Evolutionary conservation across 2,113 vertebrate species (phyloP), one percentile per base, ranked within the genome.

Genomic region (Mesitornis unicolor): DNA sequence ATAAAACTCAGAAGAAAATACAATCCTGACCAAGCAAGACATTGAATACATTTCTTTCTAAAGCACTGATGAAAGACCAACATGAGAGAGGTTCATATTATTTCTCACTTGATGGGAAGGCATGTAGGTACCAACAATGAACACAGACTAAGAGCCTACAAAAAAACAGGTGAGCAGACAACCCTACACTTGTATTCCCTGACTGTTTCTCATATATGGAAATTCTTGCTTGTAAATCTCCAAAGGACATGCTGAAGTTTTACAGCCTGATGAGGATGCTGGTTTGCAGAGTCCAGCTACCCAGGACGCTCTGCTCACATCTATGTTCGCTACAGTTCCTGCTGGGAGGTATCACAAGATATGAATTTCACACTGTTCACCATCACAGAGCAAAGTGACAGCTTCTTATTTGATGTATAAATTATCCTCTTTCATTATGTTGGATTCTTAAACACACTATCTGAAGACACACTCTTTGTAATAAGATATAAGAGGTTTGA

Each of bases 321-420:
- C 63, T 36, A 13, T 19, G 19, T 57, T 93, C 61, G 67, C 57
- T 50, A 29, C 13, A 26, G 36, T 29, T 94, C 33, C 70, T 88
- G 45, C 85, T 76, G 63, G 43, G 67, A 77, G 17, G 11, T n/a
- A 73, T 50, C 75, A 77, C 18, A 67, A 65, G 59, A 79, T 57
- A 69, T 77, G 19, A 76, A 88, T 94, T 94, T 93, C 85, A 76
- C 70, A 83, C 36, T 8, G 6, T 68, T 94, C 40, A 80, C 71
- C 45, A 61, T 90, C 85, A 90, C 45, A 93, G 84, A 94, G 57
- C 31, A 63, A 94, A 92, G 70, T 38, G 67, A 50, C 82, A 88
- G 71, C 28, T 93, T 89, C 75, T 82, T 76, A 45, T 76, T 76
- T 93, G 75, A 83, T 86, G 59, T 84, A 93, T 86, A 88, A 74